A percentile compares a stretch with the other conserved stretches of the same genome.
These are phyloP conservation scores for Noctuana brunneofusca DNA, from an alignment of 2,888 invertebrate genomes.

Conservation along the genomic window DNA sequence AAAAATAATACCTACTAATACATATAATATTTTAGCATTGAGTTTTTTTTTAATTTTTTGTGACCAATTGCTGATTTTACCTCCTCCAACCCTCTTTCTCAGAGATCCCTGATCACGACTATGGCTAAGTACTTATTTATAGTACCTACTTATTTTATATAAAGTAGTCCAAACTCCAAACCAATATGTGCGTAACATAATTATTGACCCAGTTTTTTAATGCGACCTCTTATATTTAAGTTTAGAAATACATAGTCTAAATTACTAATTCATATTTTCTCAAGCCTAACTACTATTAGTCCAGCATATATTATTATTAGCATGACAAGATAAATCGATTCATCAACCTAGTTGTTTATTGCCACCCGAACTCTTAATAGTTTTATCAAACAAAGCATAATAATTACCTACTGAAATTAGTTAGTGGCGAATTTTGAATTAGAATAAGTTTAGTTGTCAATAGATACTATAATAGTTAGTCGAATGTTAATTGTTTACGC, in stretches of 20 bases:
- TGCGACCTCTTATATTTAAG: not conserved
- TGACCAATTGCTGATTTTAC: no score
- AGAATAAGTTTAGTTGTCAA: not conserved
- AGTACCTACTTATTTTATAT: no score
- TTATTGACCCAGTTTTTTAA: not conserved
- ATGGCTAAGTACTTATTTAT: no score
- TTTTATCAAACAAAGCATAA: not conserved
- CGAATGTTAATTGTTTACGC: no score
- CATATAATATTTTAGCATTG: no score
- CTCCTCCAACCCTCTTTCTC: no score
- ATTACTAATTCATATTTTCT: not conserved
- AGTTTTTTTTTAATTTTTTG: no score
- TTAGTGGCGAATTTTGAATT: not conserved
- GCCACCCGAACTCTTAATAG: not conserved
- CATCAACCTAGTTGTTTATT: conserved; percentile 2
- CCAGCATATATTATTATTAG: not conserved
- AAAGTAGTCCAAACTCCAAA: no score
- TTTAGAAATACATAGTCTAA: not conserved
- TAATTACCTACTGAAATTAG: not conserved
- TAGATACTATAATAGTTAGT: no score
- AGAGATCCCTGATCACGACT: no score
- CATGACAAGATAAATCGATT: conserved; percentile 1
- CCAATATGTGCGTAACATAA: no score
- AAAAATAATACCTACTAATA: no score
- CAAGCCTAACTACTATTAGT: not conserved